Percentiles rank a stretch among this genome's conserved stretches.
phyloP scores from a whole-genome alignment of 2,797 vertebrate genomes.

The Poecilia velifera region DNA sequence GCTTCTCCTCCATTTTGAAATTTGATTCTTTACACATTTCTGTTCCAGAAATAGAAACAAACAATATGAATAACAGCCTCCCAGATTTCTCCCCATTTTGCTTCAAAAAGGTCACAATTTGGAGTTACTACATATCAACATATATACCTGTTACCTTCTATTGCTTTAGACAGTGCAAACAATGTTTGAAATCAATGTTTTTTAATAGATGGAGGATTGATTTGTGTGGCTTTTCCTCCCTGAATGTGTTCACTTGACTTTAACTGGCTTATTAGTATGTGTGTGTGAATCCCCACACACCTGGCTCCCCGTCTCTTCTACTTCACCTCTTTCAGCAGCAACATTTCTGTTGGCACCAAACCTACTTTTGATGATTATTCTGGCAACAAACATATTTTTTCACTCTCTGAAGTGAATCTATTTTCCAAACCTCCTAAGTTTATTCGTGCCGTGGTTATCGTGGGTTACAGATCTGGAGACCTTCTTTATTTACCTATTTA shows the following conservation, averaged over 20 bases:
- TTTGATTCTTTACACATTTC: neutral
- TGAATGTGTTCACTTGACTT: conserved; percentile 49
- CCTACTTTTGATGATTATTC: conserved; percentile 56
- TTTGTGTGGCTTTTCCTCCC: conserved; percentile 30
- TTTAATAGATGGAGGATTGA: conserved; percentile 7
- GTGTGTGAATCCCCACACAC: conserved; percentile 33
- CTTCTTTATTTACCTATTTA: conserved; percentile 64
- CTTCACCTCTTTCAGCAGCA: conserved; percentile 50
- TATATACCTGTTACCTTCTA: conserved; percentile 1
- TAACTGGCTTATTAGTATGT: conserved; percentile 55
- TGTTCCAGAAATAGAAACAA: neutral
- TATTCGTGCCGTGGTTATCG: conserved; percentile 43
- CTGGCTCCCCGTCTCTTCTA: conserved; percentile 44
- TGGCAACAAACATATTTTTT: conserved; percentile 58
- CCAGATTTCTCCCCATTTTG: neutral
- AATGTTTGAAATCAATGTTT: conserved; percentile 15
- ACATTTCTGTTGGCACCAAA: conserved; percentile 42
- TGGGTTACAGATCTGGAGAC: conserved; percentile 56
- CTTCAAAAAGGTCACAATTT: neutral
- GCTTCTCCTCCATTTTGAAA: no score
- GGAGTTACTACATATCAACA: neutral
- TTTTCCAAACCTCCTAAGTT: conserved; percentile 49
- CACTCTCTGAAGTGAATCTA: conserved; percentile 59
- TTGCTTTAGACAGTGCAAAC: conserved; percentile 7
- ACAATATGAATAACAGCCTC: neutral